A percentile compares a stretch with the other conserved stretches of the same genome.
phyloP scores from a whole-genome alignment of 2,888 invertebrate genomes.

The Mechanitis mazaeus region DNA sequence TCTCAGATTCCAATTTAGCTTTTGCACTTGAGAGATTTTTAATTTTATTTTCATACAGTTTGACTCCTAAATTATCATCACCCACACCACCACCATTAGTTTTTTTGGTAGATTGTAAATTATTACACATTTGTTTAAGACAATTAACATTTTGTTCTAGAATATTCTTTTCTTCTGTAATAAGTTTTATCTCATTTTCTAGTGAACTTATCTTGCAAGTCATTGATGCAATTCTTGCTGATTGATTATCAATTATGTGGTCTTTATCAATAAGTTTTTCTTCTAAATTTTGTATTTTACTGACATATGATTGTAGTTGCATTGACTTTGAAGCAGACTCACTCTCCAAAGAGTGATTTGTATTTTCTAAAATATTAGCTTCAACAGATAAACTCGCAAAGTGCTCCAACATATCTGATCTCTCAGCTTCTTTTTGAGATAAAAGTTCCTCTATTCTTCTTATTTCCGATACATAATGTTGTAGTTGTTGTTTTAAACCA shows the following conservation, averaged over 20 bases:
- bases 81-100: constrained; percentile 37
- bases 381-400: constrained; percentile 86
- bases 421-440: constrained; percentile 84
- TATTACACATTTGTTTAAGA: constrained; percentile 65
- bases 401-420: constrained; percentile 87
- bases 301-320: constrained; percentile 69
- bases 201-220: constrained; percentile 58
- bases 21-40: constrained; percentile 72
- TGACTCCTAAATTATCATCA: constrained; percentile 60
- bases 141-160: constrained; percentile 63
- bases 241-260: constrained; percentile 57
- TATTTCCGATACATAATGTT: constrained; percentile 89
- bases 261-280: constrained; percentile 74
- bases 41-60: constrained; percentile 67
- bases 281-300: constrained; percentile 78
- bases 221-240: constrained; percentile 55
- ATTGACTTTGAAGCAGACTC: constrained; percentile 83
- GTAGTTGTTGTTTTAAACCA: constrained; percentile 84
- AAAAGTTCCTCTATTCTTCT: constrained; percentile 86
- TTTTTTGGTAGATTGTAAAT: constrained; percentile 50
- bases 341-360: constrained; percentile 86
- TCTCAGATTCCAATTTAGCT: constrained; percentile 80
- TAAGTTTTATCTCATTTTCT: constrained; percentile 65
- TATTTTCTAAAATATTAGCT: constrained; percentile 85
- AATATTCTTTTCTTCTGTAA: constrained; percentile 61